These are phyloP conservation scores for Cynoglossus semilaevis DNA, from an alignment of 2,113 vertebrate genomes.

Conservation along the genomic window DNA sequence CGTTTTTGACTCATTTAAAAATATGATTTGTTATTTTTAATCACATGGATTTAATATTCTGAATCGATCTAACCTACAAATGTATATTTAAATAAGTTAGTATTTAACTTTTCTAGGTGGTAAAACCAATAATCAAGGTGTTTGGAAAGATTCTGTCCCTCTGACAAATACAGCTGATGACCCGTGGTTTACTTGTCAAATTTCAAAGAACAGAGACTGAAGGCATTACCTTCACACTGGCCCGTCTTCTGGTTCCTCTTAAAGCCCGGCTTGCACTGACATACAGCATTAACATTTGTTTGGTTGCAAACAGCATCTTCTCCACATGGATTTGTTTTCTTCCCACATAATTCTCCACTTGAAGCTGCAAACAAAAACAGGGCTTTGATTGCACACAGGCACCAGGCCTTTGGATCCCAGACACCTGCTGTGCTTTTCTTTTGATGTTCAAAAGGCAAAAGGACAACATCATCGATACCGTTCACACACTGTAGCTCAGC, in stretches of 20 bases:
- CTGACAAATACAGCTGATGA: too few relatives aligned
- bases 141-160: too few relatives aligned
- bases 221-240: constrained; percentile 88
- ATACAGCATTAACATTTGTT: constrained; percentile 84
- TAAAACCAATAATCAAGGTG: too few relatives aligned
- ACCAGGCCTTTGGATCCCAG: constrained; percentile 20
- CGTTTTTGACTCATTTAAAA: background rate
- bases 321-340: constrained; percentile 90
- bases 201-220: background rate
- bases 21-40: too few relatives aligned
- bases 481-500: constrained; percentile 22
- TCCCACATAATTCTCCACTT: constrained; percentile 84
- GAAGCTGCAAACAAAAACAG: constrained; percentile 76
- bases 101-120: too few relatives aligned
- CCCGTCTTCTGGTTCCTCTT: constrained; percentile 85
- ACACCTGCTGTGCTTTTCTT: constrained; percentile 55
- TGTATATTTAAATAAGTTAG: too few relatives aligned
- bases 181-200: too few relatives aligned
- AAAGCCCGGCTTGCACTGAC: constrained; percentile 93
- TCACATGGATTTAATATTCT: too few relatives aligned
- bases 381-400: constrained; percentile 52
- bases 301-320: constrained; percentile 93
- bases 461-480: constrained; percentile 25
- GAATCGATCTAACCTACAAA: too few relatives aligned
- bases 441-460: constrained; percentile 56